Evolutionary conservation across 1,140 invertebrate species (phyloP), one percentile per base, ranked within the genome.

Genomic region (Spodoptera litura): DNA sequence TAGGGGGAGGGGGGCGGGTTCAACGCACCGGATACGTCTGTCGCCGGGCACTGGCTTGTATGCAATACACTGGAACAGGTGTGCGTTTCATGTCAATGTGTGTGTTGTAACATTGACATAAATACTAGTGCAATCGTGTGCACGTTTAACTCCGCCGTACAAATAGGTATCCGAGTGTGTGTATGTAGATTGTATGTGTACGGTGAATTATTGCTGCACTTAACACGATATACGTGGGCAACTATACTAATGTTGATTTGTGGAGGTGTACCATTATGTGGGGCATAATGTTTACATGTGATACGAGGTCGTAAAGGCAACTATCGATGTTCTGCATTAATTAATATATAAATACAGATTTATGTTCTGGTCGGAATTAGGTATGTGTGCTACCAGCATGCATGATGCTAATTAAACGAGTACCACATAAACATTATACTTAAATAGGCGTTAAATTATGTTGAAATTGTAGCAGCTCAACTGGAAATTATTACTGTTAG

Each of bases 91-190:
- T 71, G 71, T 75, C 15, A 25, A 64, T 80, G 85, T 86, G 86
- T 87, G 81, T 71, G 86, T 83, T 88, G 88, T 93, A 92, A 93
- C 91, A 92, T 94, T 94, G 90, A 92, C 92, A 94, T 93, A 92
- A 91, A 94, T 92, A 91, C 87, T 77, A 61, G 62, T 80, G 83
- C 79, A 80, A 55, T 59, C 61, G 83, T 84, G 84, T 85, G 82
- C 85, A 76, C 70, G 68, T 64, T 64, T 25, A 71, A 56, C 77
- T 80, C 72, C 59, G 51, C 51, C 38, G 59, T 78, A 72, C 51
- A 55, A 31, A 64, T 53, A 61, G 53, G 38, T 27, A 35, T 76
- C 13, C 25, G 58, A 79, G 73, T 72, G 74, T 75, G 74, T 78
- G 59, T 49, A 56, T 56, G 68, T 71, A 56, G 31, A 56, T 71